Evolutionary conservation across 2,113 vertebrate species (phyloP).

Genomic region (Perognathus longimembris): DNA sequence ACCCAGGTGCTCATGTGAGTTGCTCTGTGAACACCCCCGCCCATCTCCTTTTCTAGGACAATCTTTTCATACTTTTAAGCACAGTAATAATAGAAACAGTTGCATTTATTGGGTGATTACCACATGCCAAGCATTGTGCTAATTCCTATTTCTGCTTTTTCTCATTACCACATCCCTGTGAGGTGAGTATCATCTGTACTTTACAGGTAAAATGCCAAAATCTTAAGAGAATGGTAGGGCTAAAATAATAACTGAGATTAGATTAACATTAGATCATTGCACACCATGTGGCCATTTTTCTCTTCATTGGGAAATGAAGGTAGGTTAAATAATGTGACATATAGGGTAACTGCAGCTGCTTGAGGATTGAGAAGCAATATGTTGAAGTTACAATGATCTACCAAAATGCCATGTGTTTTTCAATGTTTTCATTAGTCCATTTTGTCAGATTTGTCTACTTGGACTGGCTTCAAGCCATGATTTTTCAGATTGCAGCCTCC

Average conservation of each 20-base stretch:
- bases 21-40: neutral
- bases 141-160: neutral
- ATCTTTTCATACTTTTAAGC: neutral
- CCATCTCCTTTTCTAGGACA: neutral
- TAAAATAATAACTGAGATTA: neutral
- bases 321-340: neutral
- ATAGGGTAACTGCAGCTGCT: neutral
- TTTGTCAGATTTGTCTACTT: too few relatives aligned
- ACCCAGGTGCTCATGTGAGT: constrained; percentile 96
- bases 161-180: neutral
- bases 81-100: neutral
- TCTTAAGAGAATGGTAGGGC: neutral
- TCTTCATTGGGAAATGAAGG: neutral
- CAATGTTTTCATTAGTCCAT: too few relatives aligned
- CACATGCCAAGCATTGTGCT: neutral
- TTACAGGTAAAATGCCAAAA: neutral
- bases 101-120: neutral
- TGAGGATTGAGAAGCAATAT: neutral
- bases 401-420: too few relatives aligned
- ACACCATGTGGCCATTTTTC: neutral
- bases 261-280: neutral
- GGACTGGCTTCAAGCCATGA: too few relatives aligned
- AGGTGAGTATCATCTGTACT: neutral
- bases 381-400: neutral
- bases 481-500: too few relatives aligned